Percentiles rank a stretch among this genome's conserved stretches.
phyloP scores from a whole-genome alignment of 2,888 invertebrate species.

The Agrotis clavis region DNA sequence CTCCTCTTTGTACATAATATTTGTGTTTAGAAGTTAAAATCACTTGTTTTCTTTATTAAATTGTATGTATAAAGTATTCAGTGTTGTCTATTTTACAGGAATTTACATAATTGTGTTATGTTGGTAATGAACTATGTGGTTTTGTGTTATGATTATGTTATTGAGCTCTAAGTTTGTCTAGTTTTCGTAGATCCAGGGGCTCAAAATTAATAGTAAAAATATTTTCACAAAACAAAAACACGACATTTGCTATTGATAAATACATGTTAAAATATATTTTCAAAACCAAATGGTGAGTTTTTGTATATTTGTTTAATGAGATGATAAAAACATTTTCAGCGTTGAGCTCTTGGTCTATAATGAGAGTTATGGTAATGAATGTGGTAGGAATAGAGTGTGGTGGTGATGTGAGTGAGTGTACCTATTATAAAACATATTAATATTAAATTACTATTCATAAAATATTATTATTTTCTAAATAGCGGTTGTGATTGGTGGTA shows the following conservation, averaged over 20 bases:
- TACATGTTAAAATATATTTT: too few relatives aligned
- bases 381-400: neutral
- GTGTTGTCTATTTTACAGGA: constrained; percentile 72
- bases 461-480: neutral
- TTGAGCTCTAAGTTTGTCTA: neutral
- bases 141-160: constrained; percentile 27
- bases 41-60: constrained; percentile 56
- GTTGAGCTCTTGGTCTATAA: constrained; percentile 25
- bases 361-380: neutral
- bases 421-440: constrained; percentile 6
- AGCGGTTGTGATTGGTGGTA: constrained; percentile 12
- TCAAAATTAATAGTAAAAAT: neutral
- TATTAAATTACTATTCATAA: too few relatives aligned
- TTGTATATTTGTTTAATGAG: too few relatives aligned
- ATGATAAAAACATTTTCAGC: neutral
- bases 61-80: constrained; percentile 57
- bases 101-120: constrained; percentile 73
- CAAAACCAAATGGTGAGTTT: too few relatives aligned
- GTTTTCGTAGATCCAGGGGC: neutral
- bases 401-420: constrained; percentile 27
- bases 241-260: too few relatives aligned
- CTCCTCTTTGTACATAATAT: constrained; percentile 86
- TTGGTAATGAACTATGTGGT: constrained; percentile 41
- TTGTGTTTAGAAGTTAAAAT: constrained; percentile 64
- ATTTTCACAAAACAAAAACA: neutral